Base-by-base conservation (phyloP, 2,113 vertebrate species). In the Embiotoca jacksoni region DNA sequence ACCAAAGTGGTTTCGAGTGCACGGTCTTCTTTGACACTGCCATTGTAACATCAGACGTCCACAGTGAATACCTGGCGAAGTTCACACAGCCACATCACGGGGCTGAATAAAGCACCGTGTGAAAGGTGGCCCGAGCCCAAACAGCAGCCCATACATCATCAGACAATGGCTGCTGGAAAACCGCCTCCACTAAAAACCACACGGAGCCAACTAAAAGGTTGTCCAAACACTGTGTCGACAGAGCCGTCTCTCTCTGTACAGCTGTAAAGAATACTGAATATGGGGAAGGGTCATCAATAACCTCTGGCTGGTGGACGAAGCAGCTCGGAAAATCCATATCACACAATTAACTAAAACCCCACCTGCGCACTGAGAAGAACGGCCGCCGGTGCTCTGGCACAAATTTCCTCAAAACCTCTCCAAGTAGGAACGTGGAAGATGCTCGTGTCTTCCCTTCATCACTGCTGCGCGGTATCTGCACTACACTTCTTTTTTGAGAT, bases 61-160 rank as follows among this genome's bases (percentile, higher is more conserved):
- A 49, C 52, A 35, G 68, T 65, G 84, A 74, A 78, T 69, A 78
- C 76, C 72, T 61, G 72, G 80, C 88, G 46, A 70, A 68, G 73
- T 84, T 88, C 83, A 88, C 81, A 47, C 30, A 16, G 39, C 66
- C 67, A 69, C 77, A 83, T 90, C 82, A 67, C 59, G 57, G 15
- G n/a, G 80, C 76, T 84, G 79, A 81, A 89, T 89, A 86, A 83
- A 86, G 82, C 81, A 7, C 6, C 3, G 75, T 79, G 70, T 84
- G 81, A 84, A 77, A 86, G 88, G 85, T 83, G 85, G 78, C 83
- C 78, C 32, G 16, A 72, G 59, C 85, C 69, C 75, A 82, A 84
- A 85, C 73, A 85, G 80, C 70, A 75, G 83, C 79, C 71, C 80
- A 88, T 89, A 89, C 80, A 92, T 92, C 88, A 90, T 85, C 81